Percentiles rank a stretch among this genome's conserved stretches.
Evolutionary conservation across 2,888 invertebrate genomes (phyloP).

Genomic region (Limenitis camilla): DNA sequence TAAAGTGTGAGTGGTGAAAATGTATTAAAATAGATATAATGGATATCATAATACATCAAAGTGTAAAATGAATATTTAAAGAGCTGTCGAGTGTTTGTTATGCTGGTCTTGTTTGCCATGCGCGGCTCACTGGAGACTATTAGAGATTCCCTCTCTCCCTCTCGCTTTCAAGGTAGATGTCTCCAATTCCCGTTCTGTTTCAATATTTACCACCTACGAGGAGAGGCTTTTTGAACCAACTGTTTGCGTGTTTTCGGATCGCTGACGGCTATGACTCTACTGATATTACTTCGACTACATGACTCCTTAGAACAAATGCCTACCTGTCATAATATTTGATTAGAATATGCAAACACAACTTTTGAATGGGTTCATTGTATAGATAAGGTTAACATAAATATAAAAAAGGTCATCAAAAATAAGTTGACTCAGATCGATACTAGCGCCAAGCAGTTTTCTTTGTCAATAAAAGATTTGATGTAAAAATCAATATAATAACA

Average conservation of each 20-base stretch:
- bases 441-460: no score
- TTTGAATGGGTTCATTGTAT: slow-evolving; percentile 18
- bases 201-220: slow-evolving; percentile 73
- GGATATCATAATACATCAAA: slow-evolving; percentile 29
- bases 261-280: slow-evolving; percentile 63
- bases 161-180: slow-evolving; percentile 38
- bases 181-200: slow-evolving; percentile 72
- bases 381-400: no score
- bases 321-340: slow-evolving; percentile 50
- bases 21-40: no score
- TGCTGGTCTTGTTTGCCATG: slow-evolving; percentile 62
- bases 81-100: slow-evolving; percentile 55
- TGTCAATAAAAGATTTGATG: no score
- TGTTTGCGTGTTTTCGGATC: slow-evolving; percentile 74
- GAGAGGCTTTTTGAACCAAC: slow-evolving; percentile 72
- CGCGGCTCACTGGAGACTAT: slow-evolving; percentile 76
- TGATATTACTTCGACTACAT: slow-evolving; percentile 69
- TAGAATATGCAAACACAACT: slow-evolving; percentile 48
- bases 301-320: slow-evolving; percentile 56
- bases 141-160: slow-evolving; percentile 41
- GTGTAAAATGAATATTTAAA: slow-evolving; percentile 62
- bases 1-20: no score
- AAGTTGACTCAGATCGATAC: no score
- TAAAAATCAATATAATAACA: no score
- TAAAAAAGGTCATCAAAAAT: no score